Evolutionary conservation across 2,888 invertebrate genomes (phyloP).

Genomic region (Trachelus iudaicus): DNA sequence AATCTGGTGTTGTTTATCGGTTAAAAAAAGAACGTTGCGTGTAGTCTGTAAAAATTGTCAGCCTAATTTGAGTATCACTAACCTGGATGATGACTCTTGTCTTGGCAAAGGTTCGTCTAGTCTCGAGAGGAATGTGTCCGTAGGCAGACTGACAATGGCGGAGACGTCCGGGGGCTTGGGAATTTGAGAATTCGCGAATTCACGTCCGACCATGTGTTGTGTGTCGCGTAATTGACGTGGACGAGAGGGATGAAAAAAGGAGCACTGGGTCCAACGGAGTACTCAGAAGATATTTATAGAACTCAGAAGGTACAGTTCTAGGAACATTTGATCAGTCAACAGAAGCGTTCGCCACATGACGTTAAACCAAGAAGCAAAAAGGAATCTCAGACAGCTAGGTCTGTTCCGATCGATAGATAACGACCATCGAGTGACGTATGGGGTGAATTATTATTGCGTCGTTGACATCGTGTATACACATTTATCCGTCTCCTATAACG

Average conservation of each 20-base stretch:
- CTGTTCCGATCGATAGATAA: not conserved
- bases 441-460: not conserved
- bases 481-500: not conserved
- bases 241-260: not conserved
- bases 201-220: not conserved
- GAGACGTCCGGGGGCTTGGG: not conserved
- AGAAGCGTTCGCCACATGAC: not conserved
- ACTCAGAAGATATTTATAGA: not conserved
- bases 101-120: conserved; percentile 30
- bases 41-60: conserved; percentile 21
- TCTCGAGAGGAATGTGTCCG: conserved; percentile 25
- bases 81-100: conserved; percentile 27
- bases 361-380: not conserved
- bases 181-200: not conserved
- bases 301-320: not conserved
- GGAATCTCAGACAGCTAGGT: not conserved
- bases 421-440: not conserved
- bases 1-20: not conserved
- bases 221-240: not conserved
- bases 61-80: conserved; percentile 27
- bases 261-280: not conserved
- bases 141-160: conserved; percentile 20
- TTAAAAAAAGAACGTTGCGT: conserved; percentile 10
- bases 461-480: not conserved
- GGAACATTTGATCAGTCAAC: not conserved